Percentiles rank a stretch among this genome's conserved stretches.
phyloP scores from a whole-genome alignment of 2,113 vertebrate species.

The Otocyon megalotis region DNA sequence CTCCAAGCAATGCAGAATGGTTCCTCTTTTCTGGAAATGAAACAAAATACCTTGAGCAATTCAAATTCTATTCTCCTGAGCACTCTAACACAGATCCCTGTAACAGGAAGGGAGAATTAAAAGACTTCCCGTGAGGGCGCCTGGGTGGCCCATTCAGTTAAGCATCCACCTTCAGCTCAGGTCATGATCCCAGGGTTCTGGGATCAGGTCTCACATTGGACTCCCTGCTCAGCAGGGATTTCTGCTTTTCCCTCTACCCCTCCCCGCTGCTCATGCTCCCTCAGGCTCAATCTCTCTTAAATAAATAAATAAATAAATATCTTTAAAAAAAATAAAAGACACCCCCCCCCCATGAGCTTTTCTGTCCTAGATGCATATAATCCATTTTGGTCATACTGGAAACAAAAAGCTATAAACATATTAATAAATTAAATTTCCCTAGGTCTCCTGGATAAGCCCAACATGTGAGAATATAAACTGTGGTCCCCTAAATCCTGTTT shows the following conservation, averaged over 20 bases:
- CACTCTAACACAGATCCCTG: not conserved
- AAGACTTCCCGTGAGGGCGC: not conserved
- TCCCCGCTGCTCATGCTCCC: too few species aligned
- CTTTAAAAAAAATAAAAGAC: too few species aligned
- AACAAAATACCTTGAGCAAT: constrained; percentile 3
- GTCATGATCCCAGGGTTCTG: too few species aligned
- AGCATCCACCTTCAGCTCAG: too few species aligned
- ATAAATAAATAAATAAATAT: too few species aligned
- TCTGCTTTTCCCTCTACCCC: too few species aligned
- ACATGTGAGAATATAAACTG: constrained; percentile 73
- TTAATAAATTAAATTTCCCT: constrained; percentile 80
- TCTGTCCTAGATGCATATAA: fast-evolving
- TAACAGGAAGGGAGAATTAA: constrained; percentile 39
- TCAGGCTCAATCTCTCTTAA: too few species aligned
- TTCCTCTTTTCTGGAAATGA: constrained; percentile 67
- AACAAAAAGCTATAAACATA: constrained; percentile 66
- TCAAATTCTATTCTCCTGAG: constrained; percentile 48
- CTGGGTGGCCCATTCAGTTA: too few species aligned
- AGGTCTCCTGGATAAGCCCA: constrained; percentile 79
- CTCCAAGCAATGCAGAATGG: constrained; percentile 60
- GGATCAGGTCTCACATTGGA: too few species aligned
- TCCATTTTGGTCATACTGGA: constrained; percentile 11
- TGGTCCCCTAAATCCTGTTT: constrained; percentile 70
- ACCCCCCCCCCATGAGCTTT: not conserved
- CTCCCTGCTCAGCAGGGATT: too few species aligned